Conservation (phyloP, 1,140 invertebrate species). For the Orchesella cincta region DNA sequence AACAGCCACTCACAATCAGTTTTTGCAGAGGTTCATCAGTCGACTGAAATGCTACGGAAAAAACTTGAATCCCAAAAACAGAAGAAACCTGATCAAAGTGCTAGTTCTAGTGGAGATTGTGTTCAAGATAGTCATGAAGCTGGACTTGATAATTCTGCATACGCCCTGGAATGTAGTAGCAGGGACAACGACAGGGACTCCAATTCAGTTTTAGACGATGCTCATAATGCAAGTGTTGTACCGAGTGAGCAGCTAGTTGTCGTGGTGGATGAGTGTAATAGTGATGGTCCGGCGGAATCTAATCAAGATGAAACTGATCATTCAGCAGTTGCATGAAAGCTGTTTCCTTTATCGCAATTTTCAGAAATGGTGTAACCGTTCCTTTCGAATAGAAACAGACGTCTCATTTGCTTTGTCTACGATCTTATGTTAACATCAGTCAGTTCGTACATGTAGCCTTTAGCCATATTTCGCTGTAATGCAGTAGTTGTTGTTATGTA, state of each 20-base stretch:
- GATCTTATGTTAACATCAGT: no score
- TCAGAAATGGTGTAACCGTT: not conserved
- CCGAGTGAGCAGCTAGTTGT: not conserved
- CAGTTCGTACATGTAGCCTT: no score
- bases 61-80: not conserved
- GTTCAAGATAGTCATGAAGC: not conserved
- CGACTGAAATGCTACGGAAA: not conserved
- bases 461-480: no score
- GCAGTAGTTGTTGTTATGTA: no score
- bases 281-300: not conserved
- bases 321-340: no score
- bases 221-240: not conserved
- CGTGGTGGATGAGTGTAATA: not conserved
- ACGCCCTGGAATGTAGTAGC: not conserved
- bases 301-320: not conserved
- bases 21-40: slow-evolving; percentile 26
- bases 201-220: not conserved
- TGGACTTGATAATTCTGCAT: not conserved
- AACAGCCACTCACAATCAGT: not conserved
- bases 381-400: no score
- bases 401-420: no score
- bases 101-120: not conserved
- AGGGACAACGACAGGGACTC: not conserved
- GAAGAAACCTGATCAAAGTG: not conserved
- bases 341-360: not conserved